phyloP scores from a whole-genome alignment of 2,797 vertebrate genomes.

The Vultur gryphus region DNA sequence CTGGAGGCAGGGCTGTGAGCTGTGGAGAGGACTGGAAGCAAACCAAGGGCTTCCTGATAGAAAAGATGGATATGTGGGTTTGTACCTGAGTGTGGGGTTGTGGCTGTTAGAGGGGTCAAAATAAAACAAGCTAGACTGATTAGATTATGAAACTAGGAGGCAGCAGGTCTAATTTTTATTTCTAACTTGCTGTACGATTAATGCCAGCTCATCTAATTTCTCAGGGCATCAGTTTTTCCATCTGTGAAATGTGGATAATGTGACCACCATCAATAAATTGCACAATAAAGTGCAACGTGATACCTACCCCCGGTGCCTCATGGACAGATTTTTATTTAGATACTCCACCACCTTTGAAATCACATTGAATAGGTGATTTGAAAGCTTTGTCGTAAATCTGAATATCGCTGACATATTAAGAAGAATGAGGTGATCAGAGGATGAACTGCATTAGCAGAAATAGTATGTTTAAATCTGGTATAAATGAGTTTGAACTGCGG shows the following conservation, averaged over 20 bases:
- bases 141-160: background rate
- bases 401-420: background rate
- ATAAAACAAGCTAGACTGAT: background rate
- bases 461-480: background rate
- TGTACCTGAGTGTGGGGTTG: background rate
- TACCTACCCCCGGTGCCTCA: background rate
- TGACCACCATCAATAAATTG: background rate
- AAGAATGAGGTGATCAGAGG: background rate
- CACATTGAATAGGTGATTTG: background rate
- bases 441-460: background rate
- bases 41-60: background rate
- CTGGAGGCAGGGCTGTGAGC: background rate
- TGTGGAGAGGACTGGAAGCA: background rate
- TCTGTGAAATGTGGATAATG: background rate
- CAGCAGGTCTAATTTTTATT: background rate
- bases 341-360: constrained; percentile 12
- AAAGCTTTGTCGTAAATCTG: constrained; percentile 3
- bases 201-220: background rate
- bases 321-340: constrained; percentile 34
- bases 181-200: background rate
- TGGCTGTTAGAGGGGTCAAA: background rate
- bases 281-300: background rate
- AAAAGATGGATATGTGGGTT: background rate
- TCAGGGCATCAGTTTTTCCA: constrained; percentile 7
- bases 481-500: background rate